Evolutionary conservation across 2,888 invertebrate species (phyloP), one percentile per base, ranked within the genome.

Genomic region (Timema cristinae): DNA sequence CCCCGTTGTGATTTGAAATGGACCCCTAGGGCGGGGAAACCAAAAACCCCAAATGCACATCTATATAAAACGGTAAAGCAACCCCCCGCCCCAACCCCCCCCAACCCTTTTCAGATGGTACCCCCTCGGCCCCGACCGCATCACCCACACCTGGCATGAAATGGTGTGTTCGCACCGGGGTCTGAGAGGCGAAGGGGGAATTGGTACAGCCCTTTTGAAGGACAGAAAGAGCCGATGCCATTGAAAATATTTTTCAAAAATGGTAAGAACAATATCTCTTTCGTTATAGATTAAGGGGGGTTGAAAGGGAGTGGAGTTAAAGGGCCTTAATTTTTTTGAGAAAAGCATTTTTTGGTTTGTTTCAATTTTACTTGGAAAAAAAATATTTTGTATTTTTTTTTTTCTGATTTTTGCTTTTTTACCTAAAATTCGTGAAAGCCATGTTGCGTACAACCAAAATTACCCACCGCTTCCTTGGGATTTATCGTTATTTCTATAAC

Each of bases 61-160:
- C 32, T 11, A 13, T 2, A 48, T 32, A 11, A n/a, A 48, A 48
- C 63, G 63, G 47, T 0, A 32, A 48, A 32, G 54, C 11, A n/a
- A n/a, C 54, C 11, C 11, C 63, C 6, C 11, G 6, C 47, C 8
- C 47, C 7, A 2, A 32, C 47, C 48, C 11, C 2, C 6, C 6
- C 63, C 63, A 4, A 7, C 47, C 47, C 6, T 16, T 13, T 13
- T 16, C 47, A 10, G 63, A 11, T 63, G 16, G 2, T 32, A 32
- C 32, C 32, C 1, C 32, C 32, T 32, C 2, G 32, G 61, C 50
- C 6, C 66, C 4, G 75, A 77, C 69, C 76, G 77, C 71, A 84
- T 92, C 73, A 89, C 90, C 0, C 93, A 92, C 82, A 89, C 91
- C 6, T 93, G 93, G 93, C 88, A 88, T 67, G 90, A 91, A 75